Conservation (phyloP, 2,888 invertebrate species). For the Caenorhabditis afra region DNA sequence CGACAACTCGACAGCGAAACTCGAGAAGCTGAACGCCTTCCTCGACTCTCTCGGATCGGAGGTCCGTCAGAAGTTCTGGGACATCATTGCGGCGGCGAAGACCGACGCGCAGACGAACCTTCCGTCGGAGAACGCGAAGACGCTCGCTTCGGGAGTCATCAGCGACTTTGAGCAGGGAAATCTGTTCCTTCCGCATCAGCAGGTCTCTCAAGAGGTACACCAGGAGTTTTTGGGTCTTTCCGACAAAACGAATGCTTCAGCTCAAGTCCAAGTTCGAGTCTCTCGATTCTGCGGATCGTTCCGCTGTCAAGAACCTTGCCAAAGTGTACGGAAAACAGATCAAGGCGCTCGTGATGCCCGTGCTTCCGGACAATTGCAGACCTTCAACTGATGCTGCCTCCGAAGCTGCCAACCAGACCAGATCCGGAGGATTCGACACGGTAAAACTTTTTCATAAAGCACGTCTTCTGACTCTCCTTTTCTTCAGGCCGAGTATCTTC, state of each 20-base stretch:
- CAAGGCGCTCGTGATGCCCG: constrained; percentile 48
- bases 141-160: constrained; percentile 18
- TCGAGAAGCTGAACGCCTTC: constrained; percentile 37
- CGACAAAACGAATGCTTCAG: no score
- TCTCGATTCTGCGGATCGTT: constrained; percentile 46
- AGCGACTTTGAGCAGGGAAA: constrained; percentile 44
- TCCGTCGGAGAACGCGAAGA: constrained; percentile 42
- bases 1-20: constrained; percentile 39
- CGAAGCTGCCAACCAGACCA: constrained; percentile 10
- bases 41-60: constrained; percentile 37
- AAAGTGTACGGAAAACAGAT: constrained; percentile 57
- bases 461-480: no score
- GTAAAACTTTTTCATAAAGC: no score
- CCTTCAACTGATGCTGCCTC: not conserved
- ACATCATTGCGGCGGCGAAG: constrained; percentile 44
- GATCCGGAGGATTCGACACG: constrained; percentile 40
- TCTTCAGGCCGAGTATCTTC: constrained; percentile 31
- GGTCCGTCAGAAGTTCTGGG: constrained; percentile 45
- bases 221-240: no score
- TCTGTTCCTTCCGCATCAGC: constrained; percentile 32
- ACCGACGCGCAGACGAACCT: constrained; percentile 43
- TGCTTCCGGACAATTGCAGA: constrained; percentile 41
- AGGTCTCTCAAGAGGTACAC: constrained; percentile 20
- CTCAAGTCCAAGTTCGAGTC: constrained; percentile 45
- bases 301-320: constrained; percentile 51